These are phyloP conservation scores for Brachystomella parvula DNA, from an alignment of 1,140 invertebrate species.

Conservation along the genomic window DNA sequence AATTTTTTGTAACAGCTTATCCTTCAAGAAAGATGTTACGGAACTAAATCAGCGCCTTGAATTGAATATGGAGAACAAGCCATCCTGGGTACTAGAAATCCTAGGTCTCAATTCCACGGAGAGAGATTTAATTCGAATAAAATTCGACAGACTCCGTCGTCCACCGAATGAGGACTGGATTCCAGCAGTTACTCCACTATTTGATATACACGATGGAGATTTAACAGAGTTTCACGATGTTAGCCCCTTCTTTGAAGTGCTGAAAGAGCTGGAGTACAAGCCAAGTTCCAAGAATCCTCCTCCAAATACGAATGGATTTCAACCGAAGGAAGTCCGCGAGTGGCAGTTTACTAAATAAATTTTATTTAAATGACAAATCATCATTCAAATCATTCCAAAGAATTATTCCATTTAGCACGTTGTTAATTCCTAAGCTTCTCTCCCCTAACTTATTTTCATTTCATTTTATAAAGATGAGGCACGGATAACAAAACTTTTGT, in stretches of 20 bases:
- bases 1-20: not conserved
- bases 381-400: not conserved
- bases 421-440: not conserved
- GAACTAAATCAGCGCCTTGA: not conserved
- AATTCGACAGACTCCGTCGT: not conserved
- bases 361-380: not conserved
- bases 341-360: conserved; percentile 7
- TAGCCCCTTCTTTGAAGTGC: conserved; percentile 4
- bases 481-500: not conserved
- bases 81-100: conserved; percentile 12
- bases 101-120: not conserved
- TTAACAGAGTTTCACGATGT: conserved; percentile 6
- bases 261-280: not conserved
- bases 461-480: conserved; percentile 3
- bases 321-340: conserved; percentile 3
- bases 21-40: not conserved
- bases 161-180: not conserved
- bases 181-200: not conserved
- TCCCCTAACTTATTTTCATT: not conserved
- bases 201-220: not conserved
- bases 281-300: not conserved
- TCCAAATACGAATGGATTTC: conserved; percentile 1
- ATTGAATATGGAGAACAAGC: not conserved
- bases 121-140: not conserved
- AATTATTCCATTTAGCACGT: not conserved